These are phyloP conservation scores for Neoseiulus cucumeris DNA, from an alignment of 1,140 invertebrate species.

Conservation along the genomic window DNA sequence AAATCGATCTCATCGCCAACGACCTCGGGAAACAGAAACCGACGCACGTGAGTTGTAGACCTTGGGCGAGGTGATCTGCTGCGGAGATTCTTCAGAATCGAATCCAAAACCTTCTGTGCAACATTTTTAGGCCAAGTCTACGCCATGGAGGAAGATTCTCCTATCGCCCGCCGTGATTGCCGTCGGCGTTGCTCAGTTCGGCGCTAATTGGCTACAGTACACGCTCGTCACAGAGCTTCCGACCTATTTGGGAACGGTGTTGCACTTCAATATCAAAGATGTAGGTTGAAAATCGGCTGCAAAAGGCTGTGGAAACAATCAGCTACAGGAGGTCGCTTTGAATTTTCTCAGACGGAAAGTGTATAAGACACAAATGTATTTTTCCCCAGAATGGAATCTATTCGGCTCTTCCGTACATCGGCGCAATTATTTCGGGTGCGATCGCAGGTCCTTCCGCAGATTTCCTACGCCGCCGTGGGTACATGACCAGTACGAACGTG, in stretches of 20 bases:
- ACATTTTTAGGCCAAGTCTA: slow-evolving; percentile 27
- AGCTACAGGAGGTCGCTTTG: too few relatives aligned
- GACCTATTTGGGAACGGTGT: slow-evolving; percentile 72
- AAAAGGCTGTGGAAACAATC: too few relatives aligned
- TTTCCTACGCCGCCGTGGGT: slow-evolving; percentile 21
- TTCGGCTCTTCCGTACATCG: slow-evolving; percentile 36
- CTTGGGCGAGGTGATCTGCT: too few relatives aligned
- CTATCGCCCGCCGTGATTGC: slow-evolving; percentile 71
- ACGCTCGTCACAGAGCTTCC: slow-evolving; percentile 80
- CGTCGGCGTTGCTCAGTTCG: slow-evolving; percentile 66
- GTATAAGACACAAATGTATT: too few relatives aligned
- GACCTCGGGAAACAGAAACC: slow-evolving; percentile 7
- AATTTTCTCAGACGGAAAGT: too few relatives aligned
- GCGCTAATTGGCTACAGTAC: slow-evolving; percentile 85
- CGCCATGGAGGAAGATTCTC: slow-evolving; percentile 59
- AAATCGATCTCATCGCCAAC: background rate
- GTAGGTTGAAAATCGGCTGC: too few relatives aligned
- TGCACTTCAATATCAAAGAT: slow-evolving; percentile 64
- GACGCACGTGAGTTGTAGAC: background rate
- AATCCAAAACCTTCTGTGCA: background rate
- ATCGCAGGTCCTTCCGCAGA: slow-evolving; percentile 32
- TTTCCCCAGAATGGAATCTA: slow-evolving; percentile 34
- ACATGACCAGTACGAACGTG: slow-evolving; percentile 14
- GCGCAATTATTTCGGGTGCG: slow-evolving; percentile 31
- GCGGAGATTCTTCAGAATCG: slow-evolving; percentile 24